A percentile compares a stretch with the other conserved stretches of the same genome.
Evolutionary conservation across 1,140 invertebrate genomes (phyloP).

Genomic region (Drosophila murphyi): DNA sequence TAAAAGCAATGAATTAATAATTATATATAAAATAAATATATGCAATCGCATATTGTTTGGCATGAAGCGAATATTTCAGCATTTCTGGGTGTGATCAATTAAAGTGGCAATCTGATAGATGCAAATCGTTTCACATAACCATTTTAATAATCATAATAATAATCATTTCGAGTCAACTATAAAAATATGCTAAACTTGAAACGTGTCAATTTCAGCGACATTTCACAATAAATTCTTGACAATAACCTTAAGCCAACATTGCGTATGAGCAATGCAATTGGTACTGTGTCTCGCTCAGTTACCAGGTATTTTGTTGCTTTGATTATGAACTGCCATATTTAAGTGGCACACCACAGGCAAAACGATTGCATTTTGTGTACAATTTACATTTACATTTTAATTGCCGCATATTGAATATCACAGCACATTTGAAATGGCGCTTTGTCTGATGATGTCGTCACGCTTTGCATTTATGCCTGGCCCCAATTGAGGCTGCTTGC

Average conservation of each 20-base stretch:
- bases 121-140: constrained; percentile 27
- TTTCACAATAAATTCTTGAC: constrained; percentile 48
- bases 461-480: constrained; percentile 47
- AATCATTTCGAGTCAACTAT: constrained; percentile 67
- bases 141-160: constrained; percentile 32
- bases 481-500: constrained; percentile 25
- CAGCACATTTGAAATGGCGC: constrained; percentile 56
- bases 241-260: constrained; percentile 71
- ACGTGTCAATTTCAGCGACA: constrained; percentile 60
- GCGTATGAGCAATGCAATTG: constrained; percentile 64
- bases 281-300: not conserved
- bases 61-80: constrained; percentile 31
- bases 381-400: constrained; percentile 83
- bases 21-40: not conserved
- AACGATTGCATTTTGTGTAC: constrained; percentile 67
- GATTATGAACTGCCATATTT: constrained; percentile 64
- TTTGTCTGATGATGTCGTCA: constrained; percentile 76
- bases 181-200: constrained; percentile 63
- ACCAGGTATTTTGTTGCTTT: constrained; percentile 5
- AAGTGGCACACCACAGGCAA: constrained; percentile 50
- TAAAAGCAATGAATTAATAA: not conserved
- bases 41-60: constrained; percentile 9
- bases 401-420: constrained; percentile 66
- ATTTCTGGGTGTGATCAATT: constrained; percentile 44
- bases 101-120: constrained; percentile 13